Percentiles rank a stretch among this genome's conserved stretches.
Conservation (phyloP, 2,797 vertebrate genomes). For the Myoxocephalus aenaeus region DNA sequence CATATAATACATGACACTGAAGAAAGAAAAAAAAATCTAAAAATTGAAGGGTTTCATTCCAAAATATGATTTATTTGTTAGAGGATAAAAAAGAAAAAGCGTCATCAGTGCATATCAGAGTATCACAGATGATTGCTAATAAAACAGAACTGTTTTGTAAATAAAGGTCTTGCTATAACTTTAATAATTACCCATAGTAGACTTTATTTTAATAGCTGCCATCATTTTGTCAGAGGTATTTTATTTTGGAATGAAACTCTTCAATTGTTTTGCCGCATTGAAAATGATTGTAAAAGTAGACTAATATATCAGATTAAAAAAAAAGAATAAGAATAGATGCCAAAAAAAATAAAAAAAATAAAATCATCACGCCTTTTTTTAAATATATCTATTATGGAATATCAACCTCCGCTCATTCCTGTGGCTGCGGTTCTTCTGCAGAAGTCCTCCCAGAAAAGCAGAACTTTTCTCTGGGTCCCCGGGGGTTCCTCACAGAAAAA, state of each 20-base stretch:
- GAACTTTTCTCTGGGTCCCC: slow-evolving; percentile 59
- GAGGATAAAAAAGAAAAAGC: slow-evolving; percentile 2
- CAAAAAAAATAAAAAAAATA: slow-evolving; percentile 72
- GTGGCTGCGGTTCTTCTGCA: slow-evolving; percentile 64
- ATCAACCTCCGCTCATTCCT: slow-evolving; percentile 58
- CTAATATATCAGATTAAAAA: slow-evolving; percentile 62
- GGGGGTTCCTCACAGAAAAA: slow-evolving; percentile 44
- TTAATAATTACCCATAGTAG: slow-evolving; percentile 43
- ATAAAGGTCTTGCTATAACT: slow-evolving; percentile 51
- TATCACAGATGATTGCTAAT: slow-evolving; percentile 44
- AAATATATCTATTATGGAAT: slow-evolving; percentile 49
- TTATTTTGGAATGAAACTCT: slow-evolving; percentile 80
- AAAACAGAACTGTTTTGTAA: slow-evolving; percentile 63
- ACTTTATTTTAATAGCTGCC: slow-evolving; percentile 62
- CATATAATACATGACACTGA: slow-evolving; percentile 61
- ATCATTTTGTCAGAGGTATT: slow-evolving; percentile 58
- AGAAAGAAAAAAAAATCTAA: slow-evolving; percentile 37
- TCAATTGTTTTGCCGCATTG: slow-evolving; percentile 69
- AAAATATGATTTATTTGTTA: slow-evolving; percentile 63
- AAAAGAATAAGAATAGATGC: slow-evolving; percentile 77
- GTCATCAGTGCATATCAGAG: slow-evolving; percentile 48
- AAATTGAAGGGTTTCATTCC: slow-evolving; percentile 78
- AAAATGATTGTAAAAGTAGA: slow-evolving; percentile 79
- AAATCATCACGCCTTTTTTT: slow-evolving; percentile 74
- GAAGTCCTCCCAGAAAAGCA: slow-evolving; percentile 50